Evolutionary conservation across 2,888 invertebrate genomes (phyloP), one percentile per base, ranked within the genome.

Genomic region (Metacarcinus magister): DNA sequence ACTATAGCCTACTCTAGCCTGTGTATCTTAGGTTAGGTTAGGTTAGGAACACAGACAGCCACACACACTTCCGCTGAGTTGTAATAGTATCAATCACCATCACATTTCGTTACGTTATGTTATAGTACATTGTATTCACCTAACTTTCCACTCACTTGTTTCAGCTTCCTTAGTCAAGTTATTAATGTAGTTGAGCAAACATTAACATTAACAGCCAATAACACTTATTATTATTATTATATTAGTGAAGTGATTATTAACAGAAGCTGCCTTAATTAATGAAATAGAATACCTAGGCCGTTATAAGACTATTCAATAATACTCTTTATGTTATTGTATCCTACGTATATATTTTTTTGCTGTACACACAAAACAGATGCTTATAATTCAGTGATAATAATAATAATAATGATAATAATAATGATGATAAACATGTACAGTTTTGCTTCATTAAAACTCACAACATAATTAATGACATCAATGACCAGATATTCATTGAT

Each of bases 131-230:
- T 43, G 32, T 48, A 28, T 93, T 44, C 43, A 93, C 93, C 67
- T 67, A 67, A 67, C 67, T 67, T 67, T 54, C 54, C n/a, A n/a
- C n/a, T n/a, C n/a, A 28, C 28, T 32, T 67, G 93, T 93, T 93
- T 93, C 46, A 39, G 93, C 93, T 93, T 93, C 44, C 93, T 39
- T 93, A 93, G 93, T 54, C 23, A 39, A 75, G 44, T 39, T 67
- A 67, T 43, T 93, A 54, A 92, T 92, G 48, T 92, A 92, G 46
- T 48, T 46, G 28, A 48, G 48, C 48, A 46, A 48, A 28, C n/a
- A 92, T 92, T 92, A 92, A 54, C 48, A 54, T 92, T 92, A 92
- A 54, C 48, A 54, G 44, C 39, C 48, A 54, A 92, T 92, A 92
- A 54, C 48, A 92, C 48, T 54, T 92, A 92, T 39, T 39, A 39